phyloP scores from a whole-genome alignment of 2,113 vertebrate genomes.

The Marcusenius ussheri region DNA sequence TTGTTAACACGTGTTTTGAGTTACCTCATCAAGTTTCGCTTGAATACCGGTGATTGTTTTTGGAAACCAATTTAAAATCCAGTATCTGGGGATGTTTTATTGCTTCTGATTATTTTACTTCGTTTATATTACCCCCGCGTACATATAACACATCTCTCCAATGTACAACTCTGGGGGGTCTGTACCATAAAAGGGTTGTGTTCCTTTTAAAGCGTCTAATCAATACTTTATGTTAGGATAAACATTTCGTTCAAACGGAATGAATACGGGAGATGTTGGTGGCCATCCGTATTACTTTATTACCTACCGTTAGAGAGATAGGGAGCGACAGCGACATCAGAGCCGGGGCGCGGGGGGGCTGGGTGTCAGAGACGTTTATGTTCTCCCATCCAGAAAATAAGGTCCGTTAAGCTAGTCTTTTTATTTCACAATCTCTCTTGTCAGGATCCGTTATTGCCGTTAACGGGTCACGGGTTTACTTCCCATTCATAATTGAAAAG shows the following conservation, averaged over 20 bases:
- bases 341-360: not conserved
- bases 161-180: not conserved
- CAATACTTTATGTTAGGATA: not conserved
- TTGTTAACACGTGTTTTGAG: not conserved
- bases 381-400: conserved; percentile 68
- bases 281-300: not conserved
- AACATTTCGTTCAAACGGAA: not conserved
- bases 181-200: not conserved
- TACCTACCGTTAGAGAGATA: not conserved
- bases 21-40: not conserved
- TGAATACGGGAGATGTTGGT: not conserved
- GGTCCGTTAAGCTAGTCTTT: conserved; percentile 51
- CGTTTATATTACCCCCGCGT: not conserved
- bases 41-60: not conserved
- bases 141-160: not conserved
- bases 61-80: not conserved
- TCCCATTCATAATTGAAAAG: conserved; percentile 17
- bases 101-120: not conserved
- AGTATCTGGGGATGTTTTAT: not conserved
- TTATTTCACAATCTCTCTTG: conserved; percentile 38
- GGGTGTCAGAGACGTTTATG: conserved; percentile 50
- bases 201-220: not conserved
- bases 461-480: conserved; percentile 11
- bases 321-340: not conserved
- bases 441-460: conserved; percentile 14